Percentiles rank a stretch among this genome's conserved stretches.
Evolutionary conservation across 2,888 invertebrate genomes (phyloP).

Genomic region (Nysson spinosus): DNA sequence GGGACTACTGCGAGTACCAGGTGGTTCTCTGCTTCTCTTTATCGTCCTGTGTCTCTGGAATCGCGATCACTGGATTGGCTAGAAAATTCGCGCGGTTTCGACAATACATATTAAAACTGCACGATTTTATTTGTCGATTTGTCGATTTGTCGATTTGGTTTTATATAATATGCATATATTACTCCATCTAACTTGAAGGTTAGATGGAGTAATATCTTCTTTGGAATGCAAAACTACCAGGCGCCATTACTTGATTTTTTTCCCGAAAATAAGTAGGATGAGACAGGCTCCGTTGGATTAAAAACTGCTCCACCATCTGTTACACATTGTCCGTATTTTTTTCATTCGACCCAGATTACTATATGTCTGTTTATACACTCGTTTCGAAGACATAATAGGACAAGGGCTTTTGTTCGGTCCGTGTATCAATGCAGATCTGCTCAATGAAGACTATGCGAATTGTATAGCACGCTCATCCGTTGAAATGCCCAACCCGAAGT

Average conservation of each 20-base stretch:
- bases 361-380: conserved; percentile 37
- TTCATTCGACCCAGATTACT: conserved; percentile 41
- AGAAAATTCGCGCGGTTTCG: too few species aligned
- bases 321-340: conserved; percentile 26
- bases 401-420: conserved; percentile 28
- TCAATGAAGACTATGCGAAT: conserved; percentile 38
- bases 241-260: too few species aligned
- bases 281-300: conserved; percentile 4
- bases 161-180: too few species aligned
- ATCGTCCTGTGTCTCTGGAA: neutral
- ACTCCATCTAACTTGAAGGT: too few species aligned
- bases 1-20: neutral
- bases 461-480: conserved; percentile 24
- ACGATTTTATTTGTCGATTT: too few species aligned
- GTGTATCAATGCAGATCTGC: conserved; percentile 43
- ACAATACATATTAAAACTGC: too few species aligned
- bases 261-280: conserved; percentile 8
- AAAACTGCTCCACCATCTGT: conserved; percentile 33
- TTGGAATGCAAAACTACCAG: too few species aligned
- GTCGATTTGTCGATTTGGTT: too few species aligned
- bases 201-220: too few species aligned
- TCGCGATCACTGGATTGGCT: too few species aligned
- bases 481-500: conserved; percentile 5
- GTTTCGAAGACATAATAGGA: conserved; percentile 42
- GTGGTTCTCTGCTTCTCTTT: neutral